These are phyloP conservation scores for Caenorhabditis tropicalis DNA, from an alignment of 1,140 invertebrate species.

Conservation along the genomic window DNA sequence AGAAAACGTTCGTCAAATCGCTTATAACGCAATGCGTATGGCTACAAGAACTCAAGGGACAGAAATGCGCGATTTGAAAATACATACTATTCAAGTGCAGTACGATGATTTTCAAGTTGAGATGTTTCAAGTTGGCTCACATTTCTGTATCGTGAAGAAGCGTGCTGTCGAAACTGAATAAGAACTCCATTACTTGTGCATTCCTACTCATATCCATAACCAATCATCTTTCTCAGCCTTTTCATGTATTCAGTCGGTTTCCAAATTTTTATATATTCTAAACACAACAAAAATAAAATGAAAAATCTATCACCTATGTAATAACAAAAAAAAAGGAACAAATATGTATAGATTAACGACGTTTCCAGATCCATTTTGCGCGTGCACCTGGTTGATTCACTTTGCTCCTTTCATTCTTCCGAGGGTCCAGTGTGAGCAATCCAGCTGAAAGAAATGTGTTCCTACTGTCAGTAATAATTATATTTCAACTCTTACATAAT, in stretches of 20 bases:
- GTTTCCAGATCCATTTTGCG: constrained; percentile 86
- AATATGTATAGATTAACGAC: constrained; percentile 51
- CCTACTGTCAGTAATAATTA: background rate
- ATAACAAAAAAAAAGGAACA: background rate
- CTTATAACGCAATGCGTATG: constrained; percentile 32
- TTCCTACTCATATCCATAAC: background rate
- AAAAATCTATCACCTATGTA: background rate
- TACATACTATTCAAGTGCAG: constrained; percentile 23
- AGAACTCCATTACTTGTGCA: background rate
- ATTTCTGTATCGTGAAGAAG: constrained; percentile 24
- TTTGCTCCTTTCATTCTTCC: constrained; percentile 88
- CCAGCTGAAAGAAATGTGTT: constrained; percentile 79
- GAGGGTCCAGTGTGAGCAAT: constrained; percentile 82
- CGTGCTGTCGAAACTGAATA: background rate
- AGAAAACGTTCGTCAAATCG: constrained; percentile 11
- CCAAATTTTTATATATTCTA: background rate
- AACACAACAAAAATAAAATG: background rate
- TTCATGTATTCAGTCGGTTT: no score
- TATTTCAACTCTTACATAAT: constrained; percentile 56
- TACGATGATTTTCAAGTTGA: constrained; percentile 34
- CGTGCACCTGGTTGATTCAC: constrained; percentile 88
- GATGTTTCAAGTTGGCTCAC: constrained; percentile 4
- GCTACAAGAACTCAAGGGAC: constrained; percentile 21
- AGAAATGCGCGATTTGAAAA: background rate
- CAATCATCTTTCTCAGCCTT: background rate